Base-by-base conservation (phyloP, 2,888 invertebrate species). In the Drosophila mayaguana region DNA sequence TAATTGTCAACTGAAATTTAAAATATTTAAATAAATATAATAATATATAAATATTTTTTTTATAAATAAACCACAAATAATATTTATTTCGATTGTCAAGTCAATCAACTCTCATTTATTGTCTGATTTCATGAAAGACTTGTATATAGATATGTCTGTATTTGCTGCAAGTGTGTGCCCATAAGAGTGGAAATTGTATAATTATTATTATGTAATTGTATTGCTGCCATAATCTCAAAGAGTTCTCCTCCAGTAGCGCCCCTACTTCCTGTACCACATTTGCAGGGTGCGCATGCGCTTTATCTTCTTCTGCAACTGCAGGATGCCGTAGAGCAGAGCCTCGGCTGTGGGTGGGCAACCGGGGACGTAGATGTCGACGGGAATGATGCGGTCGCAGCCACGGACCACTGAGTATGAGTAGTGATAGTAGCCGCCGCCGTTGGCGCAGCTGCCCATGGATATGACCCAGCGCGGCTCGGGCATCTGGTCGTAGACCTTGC, bases 371-470 rank as follows among this genome's bases (percentile, higher is more conserved):
- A 99, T 98, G 94, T 99, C 99, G 54, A 99, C 98, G 53, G 99
- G 99, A 81, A 99, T 96, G 89, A 99, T 97, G 72, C 99, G 95
- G 93, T 99, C 99, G 93, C 99, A 99, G 40, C 99, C 99, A 88
- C 99, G 95, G 16, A 99, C 98, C 80, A 99, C 99, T 16, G 99
- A 97, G 92, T 99, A 99, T 18, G 99, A 99, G 93, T 99, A 99
- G 93, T 99, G 99, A 93, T 99, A 99, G 93, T 99, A 99, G 62
- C 99, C 99, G 75, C 99, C 99, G 70, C 99, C 99, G 93, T 99
- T 99, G 28, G 99, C 99, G 94, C 99, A 99, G 91, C 98, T 98
- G 40, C 99, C 99, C 99, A 99, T 99, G 0, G 99, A 99, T 91
- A 99, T 98, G 11, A 99, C 99, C 98, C 98, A 99, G 92, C 97